Evolutionary conservation across 2,113 vertebrate genomes (phyloP).

Genomic region (Macrotis lagotis): DNA sequence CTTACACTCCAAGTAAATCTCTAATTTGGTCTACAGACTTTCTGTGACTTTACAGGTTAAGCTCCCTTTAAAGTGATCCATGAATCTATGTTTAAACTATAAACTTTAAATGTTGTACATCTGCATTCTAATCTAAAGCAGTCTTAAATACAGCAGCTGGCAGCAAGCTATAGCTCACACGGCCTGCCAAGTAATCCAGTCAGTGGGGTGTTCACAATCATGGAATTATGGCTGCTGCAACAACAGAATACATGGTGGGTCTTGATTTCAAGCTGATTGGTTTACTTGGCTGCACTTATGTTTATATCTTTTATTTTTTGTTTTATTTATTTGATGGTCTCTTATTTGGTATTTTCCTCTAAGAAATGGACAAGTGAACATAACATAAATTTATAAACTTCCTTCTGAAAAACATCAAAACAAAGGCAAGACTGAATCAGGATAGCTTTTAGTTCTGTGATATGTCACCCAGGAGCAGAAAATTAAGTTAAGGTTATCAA

Average conservation of each 20-base stretch:
- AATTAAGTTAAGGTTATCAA: slow-evolving; percentile 44
- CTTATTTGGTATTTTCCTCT: slow-evolving; percentile 57
- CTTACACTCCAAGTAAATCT: slow-evolving; percentile 32
- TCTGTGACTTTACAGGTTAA: slow-evolving; percentile 63
- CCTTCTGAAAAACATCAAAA: background rate
- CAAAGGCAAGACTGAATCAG: background rate
- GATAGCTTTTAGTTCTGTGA: slow-evolving; percentile 28
- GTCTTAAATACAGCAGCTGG: slow-evolving; percentile 68
- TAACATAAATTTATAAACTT: slow-evolving; percentile 12
- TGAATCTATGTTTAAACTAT: slow-evolving; percentile 69
- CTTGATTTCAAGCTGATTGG: slow-evolving; percentile 25
- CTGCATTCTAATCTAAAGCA: slow-evolving; percentile 71
- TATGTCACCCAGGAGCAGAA: slow-evolving; percentile 28
- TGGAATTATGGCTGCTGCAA: slow-evolving; percentile 53
- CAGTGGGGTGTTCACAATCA: slow-evolving; percentile 23
- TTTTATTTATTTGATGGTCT: slow-evolving; percentile 72
- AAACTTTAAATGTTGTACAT: slow-evolving; percentile 71
- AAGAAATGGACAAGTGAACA: slow-evolving; percentile 56
- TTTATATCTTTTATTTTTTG: slow-evolving; percentile 69
- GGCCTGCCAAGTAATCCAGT: slow-evolving; percentile 70
- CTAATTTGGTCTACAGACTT: slow-evolving; percentile 49
- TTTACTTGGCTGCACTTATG: slow-evolving; percentile 43
- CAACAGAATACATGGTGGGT: slow-evolving; percentile 40
- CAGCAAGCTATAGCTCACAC: slow-evolving; percentile 52
- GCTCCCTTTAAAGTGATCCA: slow-evolving; percentile 68